phyloP scores from a whole-genome alignment of 2,888 invertebrate genomes.

The Polydesmus complanatus region DNA sequence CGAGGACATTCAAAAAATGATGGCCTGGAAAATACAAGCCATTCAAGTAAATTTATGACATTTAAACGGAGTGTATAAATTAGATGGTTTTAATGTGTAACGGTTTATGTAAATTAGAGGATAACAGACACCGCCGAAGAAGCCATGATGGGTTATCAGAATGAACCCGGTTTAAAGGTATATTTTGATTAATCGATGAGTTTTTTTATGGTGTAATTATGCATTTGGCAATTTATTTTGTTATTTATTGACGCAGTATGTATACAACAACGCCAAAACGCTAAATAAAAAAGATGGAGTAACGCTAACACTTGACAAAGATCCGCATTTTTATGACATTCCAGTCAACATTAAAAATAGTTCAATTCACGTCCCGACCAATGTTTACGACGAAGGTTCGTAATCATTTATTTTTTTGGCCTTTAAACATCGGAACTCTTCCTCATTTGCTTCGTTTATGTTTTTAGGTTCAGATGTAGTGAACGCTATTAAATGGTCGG shows the following conservation, averaged over 20 bases:
- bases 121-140: slow-evolving; percentile 61
- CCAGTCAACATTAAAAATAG: slow-evolving; percentile 63
- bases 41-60: slow-evolving; percentile 48
- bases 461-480: slow-evolving; percentile 58
- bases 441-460: slow-evolving; percentile 4
- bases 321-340: slow-evolving; percentile 62
- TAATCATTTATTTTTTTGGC: slow-evolving; percentile 14
- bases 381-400: slow-evolving; percentile 71
- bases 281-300: slow-evolving; percentile 42
- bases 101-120: slow-evolving; percentile 39
- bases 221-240: background rate
- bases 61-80: slow-evolving; percentile 16
- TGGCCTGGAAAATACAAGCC: slow-evolving; percentile 78
- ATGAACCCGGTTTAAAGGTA: slow-evolving; percentile 30
- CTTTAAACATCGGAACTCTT: slow-evolving; percentile 8
- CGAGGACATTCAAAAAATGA: slow-evolving; percentile 66
- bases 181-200: background rate
- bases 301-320: slow-evolving; percentile 31
- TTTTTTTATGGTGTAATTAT: background rate
- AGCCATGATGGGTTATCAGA: slow-evolving; percentile 46
- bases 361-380: slow-evolving; percentile 86
- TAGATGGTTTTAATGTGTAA: background rate
- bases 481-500: slow-evolving; percentile 85
- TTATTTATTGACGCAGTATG: slow-evolving; percentile 23
- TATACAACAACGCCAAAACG: slow-evolving; percentile 71